Evolutionary conservation across 2,888 invertebrate species (phyloP).

Genomic region (Orthonevra nobilis): DNA sequence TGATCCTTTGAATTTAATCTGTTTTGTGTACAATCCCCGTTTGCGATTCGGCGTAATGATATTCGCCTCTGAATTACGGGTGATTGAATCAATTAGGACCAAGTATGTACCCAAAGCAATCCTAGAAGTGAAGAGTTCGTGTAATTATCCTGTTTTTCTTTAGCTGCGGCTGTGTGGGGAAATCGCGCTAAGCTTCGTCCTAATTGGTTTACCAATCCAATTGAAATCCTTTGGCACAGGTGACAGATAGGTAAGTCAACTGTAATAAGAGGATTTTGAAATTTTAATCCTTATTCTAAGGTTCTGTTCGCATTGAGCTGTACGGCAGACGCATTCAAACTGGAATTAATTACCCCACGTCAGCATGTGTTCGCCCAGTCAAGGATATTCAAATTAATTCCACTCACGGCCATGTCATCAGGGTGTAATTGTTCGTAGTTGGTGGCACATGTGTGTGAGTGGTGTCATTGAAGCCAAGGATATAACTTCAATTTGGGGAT

Average conservation of each 20-base stretch:
- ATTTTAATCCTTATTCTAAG: conserved; percentile 58
- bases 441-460: conserved; percentile 49
- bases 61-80: conserved; percentile 62
- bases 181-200: conserved; percentile 39
- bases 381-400: conserved; percentile 70
- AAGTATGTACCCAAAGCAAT: too few relatives aligned
- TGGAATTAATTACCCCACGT: conserved; percentile 59
- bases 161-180: not conserved
- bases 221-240: conserved; percentile 57
- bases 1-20: conserved; percentile 68
- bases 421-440: conserved; percentile 55
- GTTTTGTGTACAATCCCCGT: conserved; percentile 31
- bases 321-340: conserved; percentile 29
- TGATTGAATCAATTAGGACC: conserved; percentile 66
- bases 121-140: conserved; percentile 50
- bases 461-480: conserved; percentile 16
- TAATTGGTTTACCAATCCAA: conserved; percentile 68
- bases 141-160: conserved; percentile 62
- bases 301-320: conserved; percentile 18
- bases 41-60: conserved; percentile 36
- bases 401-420: conserved; percentile 66
- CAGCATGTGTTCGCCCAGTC: conserved; percentile 54
- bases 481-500: conserved; percentile 13
- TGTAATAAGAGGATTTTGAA: conserved; percentile 63
- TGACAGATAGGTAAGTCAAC: conserved; percentile 68